These are phyloP conservation scores for Argyresthia goedartella DNA, from an alignment of 2,888 invertebrate species.

Conservation along the genomic window DNA sequence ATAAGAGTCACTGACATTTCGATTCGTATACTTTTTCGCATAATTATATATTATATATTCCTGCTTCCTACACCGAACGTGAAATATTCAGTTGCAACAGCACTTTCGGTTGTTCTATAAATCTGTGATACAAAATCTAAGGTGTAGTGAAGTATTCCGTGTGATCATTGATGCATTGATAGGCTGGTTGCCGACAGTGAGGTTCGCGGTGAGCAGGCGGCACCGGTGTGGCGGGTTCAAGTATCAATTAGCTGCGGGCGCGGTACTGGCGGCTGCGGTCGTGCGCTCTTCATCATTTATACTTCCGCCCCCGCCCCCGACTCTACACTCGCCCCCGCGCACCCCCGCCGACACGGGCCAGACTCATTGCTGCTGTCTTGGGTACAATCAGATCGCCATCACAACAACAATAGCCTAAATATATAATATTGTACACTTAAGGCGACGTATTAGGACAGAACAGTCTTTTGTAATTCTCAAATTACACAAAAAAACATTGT, in stretches of 20 bases:
- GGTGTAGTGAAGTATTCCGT: neutral
- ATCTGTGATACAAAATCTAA: too few species aligned
- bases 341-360: slow-evolving; percentile 17
- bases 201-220: slow-evolving; percentile 11
- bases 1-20: too few species aligned
- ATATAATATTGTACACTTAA: neutral
- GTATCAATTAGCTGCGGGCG: slow-evolving; percentile 40
- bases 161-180: neutral
- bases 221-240: slow-evolving; percentile 23
- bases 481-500: too few species aligned
- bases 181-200: neutral
- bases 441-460: too few species aligned
- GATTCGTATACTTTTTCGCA: too few species aligned
- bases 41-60: too few species aligned
- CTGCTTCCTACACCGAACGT: too few species aligned
- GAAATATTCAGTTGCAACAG: too few species aligned
- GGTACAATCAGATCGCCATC: neutral
- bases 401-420: slow-evolving; percentile 1
- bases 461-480: too few species aligned
- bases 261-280: slow-evolving; percentile 18
- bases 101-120: too few species aligned
- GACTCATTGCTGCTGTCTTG: slow-evolving; percentile 15
- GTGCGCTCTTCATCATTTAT: slow-evolving; percentile 22
- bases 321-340: slow-evolving; percentile 16
- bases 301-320: slow-evolving; percentile 31